These are phyloP conservation scores for Escarpia spicata DNA, from an alignment of 2,888 invertebrate species.

Conservation along the genomic window DNA sequence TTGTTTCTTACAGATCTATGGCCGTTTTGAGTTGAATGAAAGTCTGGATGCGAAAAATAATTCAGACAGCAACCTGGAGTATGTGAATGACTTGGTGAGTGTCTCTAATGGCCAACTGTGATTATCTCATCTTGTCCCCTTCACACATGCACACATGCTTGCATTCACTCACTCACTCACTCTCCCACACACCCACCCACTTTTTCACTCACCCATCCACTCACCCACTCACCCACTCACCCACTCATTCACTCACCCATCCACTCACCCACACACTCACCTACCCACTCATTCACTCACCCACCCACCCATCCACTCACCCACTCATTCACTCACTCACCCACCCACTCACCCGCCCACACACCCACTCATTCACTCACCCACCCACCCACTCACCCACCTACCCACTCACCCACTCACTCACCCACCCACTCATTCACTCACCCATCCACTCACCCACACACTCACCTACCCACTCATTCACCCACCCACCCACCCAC, in stretches of 20 bases:
- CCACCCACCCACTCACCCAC: neutral
- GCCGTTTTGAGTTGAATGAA: conserved; percentile 51
- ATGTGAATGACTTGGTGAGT: conserved; percentile 59
- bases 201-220: neutral
- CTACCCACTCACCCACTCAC: neutral
- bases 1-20: conserved; percentile 51
- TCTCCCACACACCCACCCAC: neutral
- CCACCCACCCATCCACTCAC: too few species aligned
- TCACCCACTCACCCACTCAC: neutral
- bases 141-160: neutral
- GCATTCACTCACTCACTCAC: neutral
- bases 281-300: too few species aligned
- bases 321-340: too few species aligned
- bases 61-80: conserved; percentile 51
- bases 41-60: conserved; percentile 40
- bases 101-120: neutral
- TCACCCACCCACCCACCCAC: neutral
- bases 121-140: neutral
- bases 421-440: too few species aligned
- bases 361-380: neutral
- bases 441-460: neutral
- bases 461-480: neutral
- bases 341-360: neutral
- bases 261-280: too few species aligned
- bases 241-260: too few species aligned